phyloP scores from a whole-genome alignment of 2,888 invertebrate genomes.

The Sarcophaga variegata region DNA sequence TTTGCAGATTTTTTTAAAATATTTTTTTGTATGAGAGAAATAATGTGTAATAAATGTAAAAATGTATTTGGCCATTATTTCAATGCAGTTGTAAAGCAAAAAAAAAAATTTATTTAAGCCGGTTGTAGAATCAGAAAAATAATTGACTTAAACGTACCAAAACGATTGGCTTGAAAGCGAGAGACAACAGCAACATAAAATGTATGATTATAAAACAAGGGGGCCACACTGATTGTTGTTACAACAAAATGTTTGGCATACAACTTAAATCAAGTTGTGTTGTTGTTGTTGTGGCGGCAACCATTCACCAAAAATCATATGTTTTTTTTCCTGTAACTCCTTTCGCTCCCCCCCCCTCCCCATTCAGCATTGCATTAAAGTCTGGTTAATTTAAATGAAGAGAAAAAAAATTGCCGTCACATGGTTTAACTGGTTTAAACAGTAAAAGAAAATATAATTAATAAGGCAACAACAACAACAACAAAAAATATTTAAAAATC shows the following conservation, averaged over 20 bases:
- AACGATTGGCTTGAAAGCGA: neutral
- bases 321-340: neutral
- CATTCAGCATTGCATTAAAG: too few species aligned
- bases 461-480: neutral
- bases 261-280: neutral
- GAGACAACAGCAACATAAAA: neutral
- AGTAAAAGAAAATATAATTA: slow-evolving; percentile 33
- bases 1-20: neutral
- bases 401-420: neutral
- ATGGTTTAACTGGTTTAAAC: slow-evolving; percentile 45
- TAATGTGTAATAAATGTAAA: slow-evolving; percentile 53
- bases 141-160: slow-evolving; percentile 38
- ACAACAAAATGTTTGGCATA: neutral
- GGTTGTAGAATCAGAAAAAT: slow-evolving; percentile 46
- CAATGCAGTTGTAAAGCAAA: neutral
- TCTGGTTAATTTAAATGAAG: neutral
- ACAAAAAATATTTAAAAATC: slow-evolving; percentile 64
- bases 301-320: slow-evolving; percentile 66
- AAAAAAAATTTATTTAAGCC: slow-evolving; percentile 16
- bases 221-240: slow-evolving; percentile 54
- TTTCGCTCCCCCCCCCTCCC: neutral
- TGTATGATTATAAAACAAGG: slow-evolving; percentile 44
- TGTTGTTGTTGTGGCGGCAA: neutral
- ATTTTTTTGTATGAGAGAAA: slow-evolving; percentile 29
- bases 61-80: slow-evolving; percentile 38